Evolutionary conservation across 2,888 invertebrate genomes (phyloP).

Genomic region (Tetropium fuscum): DNA sequence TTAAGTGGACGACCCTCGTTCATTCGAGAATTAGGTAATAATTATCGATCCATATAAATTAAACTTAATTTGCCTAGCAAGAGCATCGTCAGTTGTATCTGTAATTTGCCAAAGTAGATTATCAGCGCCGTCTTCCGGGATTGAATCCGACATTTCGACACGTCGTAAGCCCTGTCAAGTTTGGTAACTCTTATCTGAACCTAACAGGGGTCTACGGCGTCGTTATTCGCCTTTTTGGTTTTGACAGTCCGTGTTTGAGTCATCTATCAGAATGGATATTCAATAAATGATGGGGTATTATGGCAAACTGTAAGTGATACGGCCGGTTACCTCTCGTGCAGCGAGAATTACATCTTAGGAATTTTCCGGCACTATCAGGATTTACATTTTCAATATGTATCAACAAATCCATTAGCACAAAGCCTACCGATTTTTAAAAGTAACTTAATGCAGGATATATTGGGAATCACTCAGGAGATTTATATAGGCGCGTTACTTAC

Average conservation of each 20-base stretch:
- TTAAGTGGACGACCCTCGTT: no score
- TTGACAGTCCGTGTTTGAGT: slow-evolving; percentile 53
- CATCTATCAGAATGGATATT: slow-evolving; percentile 59
- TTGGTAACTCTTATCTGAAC: slow-evolving; percentile 45
- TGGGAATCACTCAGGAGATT: no score
- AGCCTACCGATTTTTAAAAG: no score
- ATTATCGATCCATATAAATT: no score
- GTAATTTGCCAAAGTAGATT: slow-evolving; percentile 30
- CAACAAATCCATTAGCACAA: slow-evolving; percentile 11
- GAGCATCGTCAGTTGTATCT: slow-evolving; percentile 7
- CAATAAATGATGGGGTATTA: slow-evolving; percentile 58
- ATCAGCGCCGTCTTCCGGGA: slow-evolving; percentile 40
- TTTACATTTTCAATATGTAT: slow-evolving; percentile 30
- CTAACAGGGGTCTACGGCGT: slow-evolving; percentile 47
- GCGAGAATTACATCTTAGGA: slow-evolving; percentile 22
- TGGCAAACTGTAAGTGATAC: slow-evolving; percentile 28
- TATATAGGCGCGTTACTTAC: no score
- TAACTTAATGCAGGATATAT: no score
- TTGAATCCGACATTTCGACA: slow-evolving; percentile 46
- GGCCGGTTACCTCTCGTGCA: slow-evolving; percentile 16
- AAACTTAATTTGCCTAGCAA: neutral
- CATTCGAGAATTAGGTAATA: no score
- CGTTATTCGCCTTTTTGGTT: slow-evolving; percentile 52
- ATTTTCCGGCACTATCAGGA: slow-evolving; percentile 6
- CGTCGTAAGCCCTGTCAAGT: slow-evolving; percentile 46